Base-by-base conservation (phyloP, 2,113 vertebrate genomes). In the Bungarus multicinctus region DNA sequence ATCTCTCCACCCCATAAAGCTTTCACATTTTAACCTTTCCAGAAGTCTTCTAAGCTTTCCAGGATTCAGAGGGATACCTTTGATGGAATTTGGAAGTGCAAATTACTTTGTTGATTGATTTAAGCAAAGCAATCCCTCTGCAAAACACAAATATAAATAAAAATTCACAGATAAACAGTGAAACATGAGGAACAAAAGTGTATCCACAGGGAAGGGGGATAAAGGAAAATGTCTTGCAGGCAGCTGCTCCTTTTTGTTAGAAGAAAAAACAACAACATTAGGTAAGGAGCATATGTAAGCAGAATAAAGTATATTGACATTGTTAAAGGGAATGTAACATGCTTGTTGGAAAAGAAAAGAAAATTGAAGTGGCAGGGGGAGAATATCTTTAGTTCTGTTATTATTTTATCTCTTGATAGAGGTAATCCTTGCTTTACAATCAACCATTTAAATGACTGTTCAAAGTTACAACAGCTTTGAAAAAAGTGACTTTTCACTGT, bases 21-120 rank as follows among this genome's bases (percentile, higher is more conserved):
- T 92, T 94, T 90, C 39, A 64, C 50, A 12, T 45, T 91, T 91
- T 88, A 18, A 60, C 91, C 54, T 64, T 9, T 94, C 91, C 10
- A 58, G 93, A 87, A 53, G 89, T 7, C 89, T 47, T 0, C 0
- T 16, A 85, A 92, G 14, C 14, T n/a, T 11, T 88, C 43, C 87
- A 11, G 55, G 16, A 23, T n/a, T 52, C 34, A 8, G 27, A 4
- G 57, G 10, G 53, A 14, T 45, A 50, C 12, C 7, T 54, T 87
- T 55, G 85, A 30, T 0, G 39, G 1, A 88, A 39, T 89, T 91
- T 91, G 88, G 22, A 11, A 87, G 57, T 34, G 89, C 50, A 93
- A 87, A 90, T 69, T 57, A 87, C 85, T 87, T 93, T 43, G 92
- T 69, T 69, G 85, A 93, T 90, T 87, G 52, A 87, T 93, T 91